Conservation (phyloP, 2,797 vertebrate species). For the Siniperca scherzeri region DNA sequence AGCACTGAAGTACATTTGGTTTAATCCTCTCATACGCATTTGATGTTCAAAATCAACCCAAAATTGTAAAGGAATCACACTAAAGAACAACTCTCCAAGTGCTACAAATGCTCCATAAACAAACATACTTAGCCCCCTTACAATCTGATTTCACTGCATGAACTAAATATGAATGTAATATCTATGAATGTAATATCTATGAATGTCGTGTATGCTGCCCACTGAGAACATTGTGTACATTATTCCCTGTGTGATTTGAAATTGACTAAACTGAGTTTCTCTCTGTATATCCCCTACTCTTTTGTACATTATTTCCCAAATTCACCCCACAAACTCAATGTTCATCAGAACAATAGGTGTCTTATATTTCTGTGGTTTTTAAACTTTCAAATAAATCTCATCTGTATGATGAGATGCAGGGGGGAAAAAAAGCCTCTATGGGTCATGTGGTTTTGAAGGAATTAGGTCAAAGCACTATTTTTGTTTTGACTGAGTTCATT, state of each 20-base stretch:
- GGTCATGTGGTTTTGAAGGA: constrained; percentile 49
- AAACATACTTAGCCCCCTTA: too few species aligned
- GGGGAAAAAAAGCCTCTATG: not conserved
- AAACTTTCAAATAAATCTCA: not conserved
- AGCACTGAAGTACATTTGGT: not conserved
- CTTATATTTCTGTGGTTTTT: not conserved
- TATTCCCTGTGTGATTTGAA: not conserved
- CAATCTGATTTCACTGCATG: not conserved
- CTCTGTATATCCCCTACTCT: not conserved
- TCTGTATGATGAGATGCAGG: not conserved
- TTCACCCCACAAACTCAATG: not conserved
- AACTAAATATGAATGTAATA: not conserved
- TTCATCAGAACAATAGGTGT: not conserved
- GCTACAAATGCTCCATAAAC: not conserved
- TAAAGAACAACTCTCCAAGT: not conserved
- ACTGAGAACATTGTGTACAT: not conserved
- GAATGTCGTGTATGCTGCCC: not conserved
- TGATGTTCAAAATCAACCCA: not conserved
- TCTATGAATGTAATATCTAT: too few species aligned
- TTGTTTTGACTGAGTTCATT: constrained; percentile 55
- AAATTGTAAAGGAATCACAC: not conserved
- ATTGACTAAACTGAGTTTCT: not conserved
- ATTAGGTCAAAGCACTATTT: constrained; percentile 50
- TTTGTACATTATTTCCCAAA: not conserved
- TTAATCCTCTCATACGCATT: not conserved